Evolutionary conservation across 2,797 vertebrate genomes (phyloP).

Genomic region (Trachops cirrhosus): DNA sequence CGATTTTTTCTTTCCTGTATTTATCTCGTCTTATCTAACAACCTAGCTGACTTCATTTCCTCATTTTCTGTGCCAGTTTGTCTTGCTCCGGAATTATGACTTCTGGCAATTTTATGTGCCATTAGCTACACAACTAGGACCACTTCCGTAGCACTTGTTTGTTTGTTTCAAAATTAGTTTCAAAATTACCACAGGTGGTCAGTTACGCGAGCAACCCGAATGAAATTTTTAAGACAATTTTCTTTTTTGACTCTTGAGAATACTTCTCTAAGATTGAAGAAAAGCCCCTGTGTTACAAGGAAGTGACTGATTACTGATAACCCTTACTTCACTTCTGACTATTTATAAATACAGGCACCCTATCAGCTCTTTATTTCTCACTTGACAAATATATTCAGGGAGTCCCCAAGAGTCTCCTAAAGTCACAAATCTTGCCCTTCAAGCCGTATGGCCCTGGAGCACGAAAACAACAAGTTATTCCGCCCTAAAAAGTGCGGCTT

Average conservation of each 20-base stretch:
- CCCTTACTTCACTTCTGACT: neutral
- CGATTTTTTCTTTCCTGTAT: neutral
- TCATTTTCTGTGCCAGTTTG: constrained; percentile 29
- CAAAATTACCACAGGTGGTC: constrained; percentile 38
- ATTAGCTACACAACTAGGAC: neutral
- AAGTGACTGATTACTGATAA: neutral
- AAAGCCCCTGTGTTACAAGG: neutral
- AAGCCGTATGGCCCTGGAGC: neutral
- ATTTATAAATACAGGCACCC: neutral
- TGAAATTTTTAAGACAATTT: neutral
- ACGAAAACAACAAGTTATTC: neutral
- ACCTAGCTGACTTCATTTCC: neutral
- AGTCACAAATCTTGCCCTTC: neutral
- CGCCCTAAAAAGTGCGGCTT: neutral
- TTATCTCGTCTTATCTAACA: neutral
- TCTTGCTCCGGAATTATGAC: neutral
- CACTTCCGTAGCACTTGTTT: neutral
- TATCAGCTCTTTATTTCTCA: neutral
- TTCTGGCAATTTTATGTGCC: neutral
- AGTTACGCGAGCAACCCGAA: neutral
- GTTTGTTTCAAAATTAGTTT: neutral
- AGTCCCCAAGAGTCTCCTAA: neutral
- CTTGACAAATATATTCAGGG: neutral
- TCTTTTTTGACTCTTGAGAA: neutral
- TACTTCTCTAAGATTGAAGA: constrained; percentile 17